Percentiles rank a stretch among this genome's conserved stretches.
These are phyloP conservation scores for Urophycis tenuis DNA, from an alignment of 2,797 vertebrate species.

Conservation along the genomic window DNA sequence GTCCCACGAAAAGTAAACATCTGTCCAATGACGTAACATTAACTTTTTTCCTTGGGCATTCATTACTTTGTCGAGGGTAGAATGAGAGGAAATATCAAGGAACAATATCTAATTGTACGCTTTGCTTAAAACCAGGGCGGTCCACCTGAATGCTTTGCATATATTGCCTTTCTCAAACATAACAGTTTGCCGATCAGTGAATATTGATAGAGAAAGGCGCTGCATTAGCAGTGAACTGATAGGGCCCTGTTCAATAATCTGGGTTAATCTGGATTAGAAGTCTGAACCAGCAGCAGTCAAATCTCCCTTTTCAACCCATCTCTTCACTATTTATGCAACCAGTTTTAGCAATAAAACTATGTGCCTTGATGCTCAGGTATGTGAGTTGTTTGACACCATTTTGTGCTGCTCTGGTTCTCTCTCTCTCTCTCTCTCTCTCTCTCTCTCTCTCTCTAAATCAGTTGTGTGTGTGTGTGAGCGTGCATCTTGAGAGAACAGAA, in stretches of 20 bases:
- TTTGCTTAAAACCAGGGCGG: neutral
- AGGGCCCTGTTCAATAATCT: slow-evolving; percentile 44
- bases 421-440: neutral
- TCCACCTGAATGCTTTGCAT: neutral
- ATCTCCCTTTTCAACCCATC: slow-evolving; percentile 40
- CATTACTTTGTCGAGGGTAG: neutral
- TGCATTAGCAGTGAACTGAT: slow-evolving; percentile 36
- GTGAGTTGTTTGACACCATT: neutral
- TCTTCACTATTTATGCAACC: slow-evolving; percentile 49
- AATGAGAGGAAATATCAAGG: neutral
- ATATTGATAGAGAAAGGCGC: neutral
- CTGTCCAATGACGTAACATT: neutral
- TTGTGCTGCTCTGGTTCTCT: neutral
- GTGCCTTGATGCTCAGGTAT: neutral
- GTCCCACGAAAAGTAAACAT: neutral
- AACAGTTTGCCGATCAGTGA: neutral
- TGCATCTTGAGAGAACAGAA: slow-evolving; percentile 37
- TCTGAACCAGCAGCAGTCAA: slow-evolving; percentile 40
- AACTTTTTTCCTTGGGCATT: neutral
- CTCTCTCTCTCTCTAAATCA: slow-evolving; percentile 21
- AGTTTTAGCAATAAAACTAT: slow-evolving; percentile 19
- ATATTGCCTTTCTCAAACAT: neutral
- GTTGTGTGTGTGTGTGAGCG: slow-evolving; percentile 14
- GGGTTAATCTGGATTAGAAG: slow-evolving; percentile 64
- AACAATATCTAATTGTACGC: neutral